Percentiles rank a stretch among this genome's conserved stretches.
Evolutionary conservation across 2,113 vertebrate genomes (phyloP).

Genomic region (Callithrix jacchus): DNA sequence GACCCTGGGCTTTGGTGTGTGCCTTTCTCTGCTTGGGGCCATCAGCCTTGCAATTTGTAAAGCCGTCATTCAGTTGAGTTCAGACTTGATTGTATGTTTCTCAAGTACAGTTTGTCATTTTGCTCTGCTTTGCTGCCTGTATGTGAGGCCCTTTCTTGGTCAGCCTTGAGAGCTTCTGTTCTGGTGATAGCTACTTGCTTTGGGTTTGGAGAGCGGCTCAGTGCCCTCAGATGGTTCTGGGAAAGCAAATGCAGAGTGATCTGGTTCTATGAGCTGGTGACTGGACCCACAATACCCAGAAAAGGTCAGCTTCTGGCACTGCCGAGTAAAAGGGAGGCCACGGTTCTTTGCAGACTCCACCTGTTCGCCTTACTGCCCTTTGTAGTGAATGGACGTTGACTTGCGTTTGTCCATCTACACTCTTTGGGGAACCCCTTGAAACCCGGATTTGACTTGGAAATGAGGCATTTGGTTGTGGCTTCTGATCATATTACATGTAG

Average conservation of each 20-base stretch:
- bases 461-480: neutral
- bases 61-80: slow-evolving; percentile 39
- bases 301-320: neutral
- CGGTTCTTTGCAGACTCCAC: rapidly evolving
- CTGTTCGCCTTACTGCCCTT: neutral
- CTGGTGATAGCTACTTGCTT: neutral
- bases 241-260: neutral
- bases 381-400: too few relatives aligned
- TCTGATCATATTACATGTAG: neutral
- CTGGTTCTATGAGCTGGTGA: neutral
- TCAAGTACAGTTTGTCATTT: neutral
- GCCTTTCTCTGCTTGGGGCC: neutral
- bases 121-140: neutral
- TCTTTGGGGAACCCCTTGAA: neutral
- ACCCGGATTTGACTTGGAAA: neutral
- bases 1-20: neutral
- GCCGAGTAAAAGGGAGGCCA: neutral
- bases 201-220: neutral
- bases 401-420: neutral
- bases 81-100: slow-evolving; percentile 1
- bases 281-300: neutral
- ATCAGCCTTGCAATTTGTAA: slow-evolving; percentile 61
- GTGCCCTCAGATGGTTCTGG: neutral
- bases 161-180: neutral
- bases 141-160: neutral